Evolutionary conservation across 2,113 vertebrate species (phyloP).

Genomic region (Eurystomus gularis): DNA sequence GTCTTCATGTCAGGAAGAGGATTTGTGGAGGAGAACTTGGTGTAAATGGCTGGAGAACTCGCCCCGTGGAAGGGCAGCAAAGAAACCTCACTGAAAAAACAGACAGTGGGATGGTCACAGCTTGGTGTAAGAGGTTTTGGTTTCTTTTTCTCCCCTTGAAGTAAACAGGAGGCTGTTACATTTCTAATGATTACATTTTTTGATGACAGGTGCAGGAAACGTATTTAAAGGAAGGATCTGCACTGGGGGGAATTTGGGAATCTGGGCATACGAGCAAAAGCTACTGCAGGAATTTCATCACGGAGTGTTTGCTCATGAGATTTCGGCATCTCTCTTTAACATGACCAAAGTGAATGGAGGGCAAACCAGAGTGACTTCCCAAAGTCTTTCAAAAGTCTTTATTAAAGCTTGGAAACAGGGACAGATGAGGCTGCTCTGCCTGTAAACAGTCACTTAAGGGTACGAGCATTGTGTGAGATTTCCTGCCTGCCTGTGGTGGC

Average conservation of each 20-base stretch:
- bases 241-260: background rate
- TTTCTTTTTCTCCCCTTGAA: background rate
- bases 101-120: background rate
- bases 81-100: background rate
- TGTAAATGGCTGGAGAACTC: background rate
- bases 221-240: background rate
- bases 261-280: background rate
- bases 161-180: background rate
- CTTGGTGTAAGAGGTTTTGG: background rate
- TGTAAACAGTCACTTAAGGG: background rate
- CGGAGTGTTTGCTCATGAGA: background rate
- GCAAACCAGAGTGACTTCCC: background rate
- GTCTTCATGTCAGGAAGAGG: background rate
- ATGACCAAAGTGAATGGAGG: background rate
- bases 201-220: background rate
- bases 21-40: background rate
- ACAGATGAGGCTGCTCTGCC: background rate
- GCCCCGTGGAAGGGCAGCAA: background rate
- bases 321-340: background rate
- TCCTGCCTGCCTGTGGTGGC: background rate
- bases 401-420: background rate
- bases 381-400: background rate
- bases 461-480: background rate
- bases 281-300: background rate
- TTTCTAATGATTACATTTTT: background rate